These are phyloP conservation scores for Parauchenoglanis punctatus DNA, from an alignment of 2,797 vertebrate species.

Conservation along the genomic window DNA sequence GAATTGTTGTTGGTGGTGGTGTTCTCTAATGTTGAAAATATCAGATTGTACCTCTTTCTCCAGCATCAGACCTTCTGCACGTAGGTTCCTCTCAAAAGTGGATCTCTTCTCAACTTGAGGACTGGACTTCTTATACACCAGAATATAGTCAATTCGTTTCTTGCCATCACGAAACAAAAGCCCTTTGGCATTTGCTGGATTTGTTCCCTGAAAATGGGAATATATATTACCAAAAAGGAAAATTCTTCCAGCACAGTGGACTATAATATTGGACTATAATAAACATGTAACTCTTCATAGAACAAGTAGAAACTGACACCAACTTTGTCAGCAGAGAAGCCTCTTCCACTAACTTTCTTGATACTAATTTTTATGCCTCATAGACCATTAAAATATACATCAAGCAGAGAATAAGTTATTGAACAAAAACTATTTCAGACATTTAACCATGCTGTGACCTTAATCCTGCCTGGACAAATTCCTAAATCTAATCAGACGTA, in stretches of 20 bases:
- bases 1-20: neutral
- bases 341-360: neutral
- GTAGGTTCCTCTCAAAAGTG: slow-evolving; percentile 95
- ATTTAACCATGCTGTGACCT: neutral
- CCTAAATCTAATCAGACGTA: neutral
- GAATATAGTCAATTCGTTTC: slow-evolving; percentile 95
- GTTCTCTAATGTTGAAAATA: neutral
- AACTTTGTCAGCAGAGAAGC: neutral
- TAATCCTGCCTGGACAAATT: neutral
- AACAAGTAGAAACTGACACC: neutral
- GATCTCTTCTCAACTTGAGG: slow-evolving; percentile 94
- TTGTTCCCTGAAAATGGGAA: slow-evolving; percentile 71
- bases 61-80: slow-evolving; percentile 94
- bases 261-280: neutral
- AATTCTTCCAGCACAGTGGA: neutral
- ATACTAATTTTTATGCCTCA: too few species aligned
- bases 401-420: neutral
- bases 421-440: neutral
- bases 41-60: slow-evolving; percentile 87
- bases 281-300: neutral
- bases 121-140: slow-evolving; percentile 97
- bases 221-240: neutral
- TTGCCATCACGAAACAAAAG: slow-evolving; percentile 95
- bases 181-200: slow-evolving; percentile 76
- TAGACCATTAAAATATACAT: neutral